Evolutionary conservation across 2,113 vertebrate species (phyloP), one percentile per base, ranked within the genome.

Genomic region (Onychorhynchus coronatus): DNA sequence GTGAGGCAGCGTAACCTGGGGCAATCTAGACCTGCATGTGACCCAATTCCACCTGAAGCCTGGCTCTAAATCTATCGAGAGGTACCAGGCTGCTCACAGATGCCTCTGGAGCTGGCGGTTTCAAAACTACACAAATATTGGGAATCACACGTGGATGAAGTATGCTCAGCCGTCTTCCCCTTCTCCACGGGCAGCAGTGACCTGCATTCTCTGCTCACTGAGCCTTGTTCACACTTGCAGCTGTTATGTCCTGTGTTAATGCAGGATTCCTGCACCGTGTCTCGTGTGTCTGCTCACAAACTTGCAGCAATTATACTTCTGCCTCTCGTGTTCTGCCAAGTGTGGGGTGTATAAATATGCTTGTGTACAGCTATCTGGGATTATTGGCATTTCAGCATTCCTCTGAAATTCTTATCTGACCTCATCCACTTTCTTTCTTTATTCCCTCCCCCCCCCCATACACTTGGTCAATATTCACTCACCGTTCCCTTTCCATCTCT

Each of bases 1-100:
- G 50, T 0, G 0, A 72, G 47, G 35, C 63, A 49, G 30, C 1
- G 1, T 58, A 13, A 30, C 25, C 12, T 5, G 3, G 16, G 35
- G 6, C 44, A 25, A 23, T 19, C 59, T 65, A 9, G 27, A 8
- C 10, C 18, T 31, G 14, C 23, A 4, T 1, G 1, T 2, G 3
- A 46, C 67, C 28, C 47, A 35, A 2, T 47, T 71, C 44, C 27
- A 63, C 16, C 33, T 1, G 2, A 23, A n/a, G 28, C 33, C 19
- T 27, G 46, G 19, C 50, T 35, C 47, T n/a, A 24, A 58, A 33
- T 18, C 14, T 23, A 1, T 18, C 3, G 3, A 7, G 35, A 9
- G 44, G 6, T 23, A 4, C 13, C 14, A 7, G 50, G 47, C 46
- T 68, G 66, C 75, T 33, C 25, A 16, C 13, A 7, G 10, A 25